phyloP scores from a whole-genome alignment of 2,888 invertebrate species.

The Rhagophthalmus giganteus region DNA sequence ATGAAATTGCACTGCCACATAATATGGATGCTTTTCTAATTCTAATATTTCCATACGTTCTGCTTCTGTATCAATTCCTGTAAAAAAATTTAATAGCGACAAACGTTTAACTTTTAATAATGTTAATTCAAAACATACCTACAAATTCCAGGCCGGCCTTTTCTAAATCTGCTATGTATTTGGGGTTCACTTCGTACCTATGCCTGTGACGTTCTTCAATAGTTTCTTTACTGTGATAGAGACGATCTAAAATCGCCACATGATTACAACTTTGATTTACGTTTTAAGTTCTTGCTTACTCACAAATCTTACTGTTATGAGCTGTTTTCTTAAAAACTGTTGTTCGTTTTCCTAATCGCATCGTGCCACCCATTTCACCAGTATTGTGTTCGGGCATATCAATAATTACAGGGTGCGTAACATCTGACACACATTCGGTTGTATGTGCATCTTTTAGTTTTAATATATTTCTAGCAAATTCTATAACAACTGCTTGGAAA shows the following conservation, averaged over 20 bases:
- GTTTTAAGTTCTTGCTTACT: too few relatives aligned
- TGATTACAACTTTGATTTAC: too few relatives aligned
- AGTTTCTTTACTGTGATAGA: constrained; percentile 75
- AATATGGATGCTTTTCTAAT: constrained; percentile 86
- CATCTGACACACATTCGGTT: constrained; percentile 79
- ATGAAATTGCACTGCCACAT: constrained; percentile 95
- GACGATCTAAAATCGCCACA: constrained; percentile 60
- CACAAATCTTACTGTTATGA: constrained; percentile 64
- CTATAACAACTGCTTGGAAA: constrained; percentile 94
- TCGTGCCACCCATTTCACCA: constrained; percentile 93
- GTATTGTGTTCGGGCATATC: constrained; percentile 99
- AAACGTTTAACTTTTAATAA: constrained; percentile 3
- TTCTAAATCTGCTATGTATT: constrained; percentile 77
- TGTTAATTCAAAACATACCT: constrained; percentile 58
- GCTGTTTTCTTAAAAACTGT: constrained; percentile 73
- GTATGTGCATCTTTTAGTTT: constrained; percentile 78
- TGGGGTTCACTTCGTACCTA: constrained; percentile 95
- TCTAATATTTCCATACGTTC: constrained; percentile 94
- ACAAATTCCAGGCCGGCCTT: constrained; percentile 87
- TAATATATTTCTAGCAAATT: constrained; percentile 87
- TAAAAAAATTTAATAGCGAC: constrained; percentile 36
- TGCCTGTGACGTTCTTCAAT: constrained; percentile 97
- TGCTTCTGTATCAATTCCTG: constrained; percentile 73
- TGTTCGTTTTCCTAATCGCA: constrained; percentile 92
- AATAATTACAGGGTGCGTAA: constrained; percentile 81